Evolutionary conservation across 2,888 invertebrate genomes (phyloP).

Genomic region (Drosophila mimetica): DNA sequence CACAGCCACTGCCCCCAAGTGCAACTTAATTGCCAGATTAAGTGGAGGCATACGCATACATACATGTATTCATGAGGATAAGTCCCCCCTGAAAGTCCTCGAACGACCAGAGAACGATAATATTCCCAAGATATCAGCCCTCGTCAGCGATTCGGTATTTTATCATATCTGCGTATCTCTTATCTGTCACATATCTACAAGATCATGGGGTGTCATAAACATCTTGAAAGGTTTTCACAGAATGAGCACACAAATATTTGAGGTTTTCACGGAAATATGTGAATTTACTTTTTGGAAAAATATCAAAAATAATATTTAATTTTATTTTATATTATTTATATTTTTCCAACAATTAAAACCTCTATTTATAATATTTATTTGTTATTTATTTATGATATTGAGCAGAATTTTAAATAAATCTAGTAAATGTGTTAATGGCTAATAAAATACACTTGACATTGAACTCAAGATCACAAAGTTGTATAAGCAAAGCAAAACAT

Average conservation of each 20-base stretch:
- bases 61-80: not conserved
- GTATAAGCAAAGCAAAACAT: not conserved
- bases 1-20: not conserved
- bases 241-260: not conserved
- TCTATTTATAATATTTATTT: too few species aligned
- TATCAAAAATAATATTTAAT: too few species aligned
- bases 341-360: too few species aligned
- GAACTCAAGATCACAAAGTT: not conserved
- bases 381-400: too few species aligned
- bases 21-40: constrained; percentile 24
- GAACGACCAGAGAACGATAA: not conserved
- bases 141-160: constrained; percentile 8
- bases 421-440: not conserved
- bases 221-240: constrained; percentile 7
- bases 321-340: too few species aligned
- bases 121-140: not conserved
- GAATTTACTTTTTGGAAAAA: too few species aligned
- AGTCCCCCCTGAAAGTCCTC: not conserved
- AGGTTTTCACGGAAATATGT: too few species aligned
- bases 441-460: not conserved
- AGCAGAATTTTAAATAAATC: not conserved
- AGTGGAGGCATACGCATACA: too few species aligned
- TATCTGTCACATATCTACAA: constrained; percentile 18
- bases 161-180: constrained; percentile 14
- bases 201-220: constrained; percentile 18